Percentiles rank a stretch among this genome's conserved stretches.
These are phyloP conservation scores for Drosophila oshimai DNA, from an alignment of 1,140 invertebrate species.

Conservation along the genomic window DNA sequence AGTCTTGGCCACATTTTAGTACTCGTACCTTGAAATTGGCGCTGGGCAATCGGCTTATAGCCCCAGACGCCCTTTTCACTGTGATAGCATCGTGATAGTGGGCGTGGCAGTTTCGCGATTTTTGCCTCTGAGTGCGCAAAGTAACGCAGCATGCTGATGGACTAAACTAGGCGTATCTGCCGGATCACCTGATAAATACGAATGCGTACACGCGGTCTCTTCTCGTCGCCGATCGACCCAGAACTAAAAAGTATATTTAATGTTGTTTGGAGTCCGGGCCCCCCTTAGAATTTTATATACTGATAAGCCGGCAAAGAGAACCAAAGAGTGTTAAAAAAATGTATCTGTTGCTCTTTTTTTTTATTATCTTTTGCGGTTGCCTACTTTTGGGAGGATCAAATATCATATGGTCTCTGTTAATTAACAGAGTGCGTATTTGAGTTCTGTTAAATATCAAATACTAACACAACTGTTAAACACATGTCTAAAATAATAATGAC, in stretches of 20 bases:
- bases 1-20: conserved; percentile 42
- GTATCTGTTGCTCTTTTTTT: neutral
- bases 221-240: conserved; percentile 15
- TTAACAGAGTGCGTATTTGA: neutral
- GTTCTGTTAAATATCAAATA: neutral
- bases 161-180: conserved; percentile 9
- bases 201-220: neutral
- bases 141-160: conserved; percentile 64
- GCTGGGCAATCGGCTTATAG: conserved; percentile 82
- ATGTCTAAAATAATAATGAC: conserved; percentile 15
- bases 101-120: conserved; percentile 36
- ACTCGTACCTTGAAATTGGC: conserved; percentile 83
- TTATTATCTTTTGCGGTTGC: neutral
- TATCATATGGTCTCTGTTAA: neutral
- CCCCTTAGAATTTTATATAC: conserved; percentile 19
- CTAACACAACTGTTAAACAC: conserved; percentile 4
- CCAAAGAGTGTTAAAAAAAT: neutral
- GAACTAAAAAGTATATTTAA: conserved; percentile 22
- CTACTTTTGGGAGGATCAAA: conserved; percentile 3
- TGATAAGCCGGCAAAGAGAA: conserved; percentile 28
- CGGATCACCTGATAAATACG: conserved; percentile 22
- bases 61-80: conserved; percentile 85
- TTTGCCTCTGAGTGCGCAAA: conserved; percentile 29
- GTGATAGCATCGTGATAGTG: conserved; percentile 83
- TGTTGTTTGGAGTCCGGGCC: conserved; percentile 26